Conservation (phyloP, 2,888 invertebrate genomes). For the Aleiodes leptofemur region DNA sequence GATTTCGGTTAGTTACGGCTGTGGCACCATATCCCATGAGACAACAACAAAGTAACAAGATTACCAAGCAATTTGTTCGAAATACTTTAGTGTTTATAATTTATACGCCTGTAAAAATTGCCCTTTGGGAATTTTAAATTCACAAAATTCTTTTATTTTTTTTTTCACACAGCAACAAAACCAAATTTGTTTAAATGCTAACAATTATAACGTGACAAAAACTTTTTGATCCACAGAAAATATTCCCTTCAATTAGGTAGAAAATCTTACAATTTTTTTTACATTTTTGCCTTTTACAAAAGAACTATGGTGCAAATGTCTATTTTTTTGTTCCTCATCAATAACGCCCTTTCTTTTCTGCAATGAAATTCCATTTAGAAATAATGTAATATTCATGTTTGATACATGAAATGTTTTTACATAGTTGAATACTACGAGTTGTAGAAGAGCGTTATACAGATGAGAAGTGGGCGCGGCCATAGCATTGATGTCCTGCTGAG, state of each 20-base stretch:
- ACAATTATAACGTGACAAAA: no score
- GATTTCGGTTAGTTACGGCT: conserved; percentile 26
- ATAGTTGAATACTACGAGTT: conserved; percentile 25
- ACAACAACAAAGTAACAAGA: conserved; percentile 62
- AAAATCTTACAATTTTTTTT: no score
- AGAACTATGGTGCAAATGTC: no score
- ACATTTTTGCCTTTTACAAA: no score
- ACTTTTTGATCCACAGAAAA: no score
- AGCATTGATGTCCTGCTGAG: conserved; percentile 70
- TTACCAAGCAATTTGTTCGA: conserved; percentile 64
- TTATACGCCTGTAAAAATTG: conserved; percentile 11
- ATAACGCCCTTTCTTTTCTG: neutral
- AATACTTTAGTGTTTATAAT: conserved; percentile 50
- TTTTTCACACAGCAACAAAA: no score
- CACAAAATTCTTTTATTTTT: neutral
- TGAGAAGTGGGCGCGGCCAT: conserved; percentile 69
- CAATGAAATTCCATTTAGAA: conserved; percentile 9
- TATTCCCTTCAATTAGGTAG: no score
- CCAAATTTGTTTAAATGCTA: no score
- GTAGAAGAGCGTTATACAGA: conserved; percentile 28
- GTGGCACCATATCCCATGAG: neutral
- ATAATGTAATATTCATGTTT: conserved; percentile 43
- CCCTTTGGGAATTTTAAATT: neutral
- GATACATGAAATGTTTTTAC: neutral
- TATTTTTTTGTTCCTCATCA: neutral